A percentile compares a stretch with the other conserved stretches of the same genome.
These are phyloP conservation scores for Polietes domitor DNA, from an alignment of 2,888 invertebrate genomes.

Conservation along the genomic window DNA sequence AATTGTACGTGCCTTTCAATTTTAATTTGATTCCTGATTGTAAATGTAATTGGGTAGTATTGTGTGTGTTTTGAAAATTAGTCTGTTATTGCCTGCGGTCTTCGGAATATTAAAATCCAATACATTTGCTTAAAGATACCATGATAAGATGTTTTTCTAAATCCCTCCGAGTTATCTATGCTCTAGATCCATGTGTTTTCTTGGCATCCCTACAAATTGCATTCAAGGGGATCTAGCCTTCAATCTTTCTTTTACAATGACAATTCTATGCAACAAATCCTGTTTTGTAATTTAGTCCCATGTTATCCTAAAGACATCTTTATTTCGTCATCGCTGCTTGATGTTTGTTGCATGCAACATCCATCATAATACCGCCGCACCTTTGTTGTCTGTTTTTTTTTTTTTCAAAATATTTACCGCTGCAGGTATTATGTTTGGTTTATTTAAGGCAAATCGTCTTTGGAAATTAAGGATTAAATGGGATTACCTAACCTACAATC, in stretches of 20 bases:
- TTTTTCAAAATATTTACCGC: slow-evolving; percentile 51
- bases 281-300: slow-evolving; percentile 42
- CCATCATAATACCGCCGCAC: neutral
- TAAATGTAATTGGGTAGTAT: too few relatives aligned
- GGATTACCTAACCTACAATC: slow-evolving; percentile 61
- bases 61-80: too few relatives aligned
- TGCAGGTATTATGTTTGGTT: slow-evolving; percentile 40
- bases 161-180: neutral
- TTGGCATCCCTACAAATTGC: neutral
- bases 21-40: too few relatives aligned
- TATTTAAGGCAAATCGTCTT: slow-evolving; percentile 55
- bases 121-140: neutral
- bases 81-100: too few relatives aligned
- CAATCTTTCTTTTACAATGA: slow-evolving; percentile 1
- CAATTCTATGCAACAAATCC: slow-evolving; percentile 7
- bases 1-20: too few relatives aligned
- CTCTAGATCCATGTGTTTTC: neutral
- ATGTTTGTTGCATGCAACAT: slow-evolving; percentile 13
- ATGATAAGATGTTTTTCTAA: neutral
- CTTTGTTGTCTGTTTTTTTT: neutral
- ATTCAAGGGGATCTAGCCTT: neutral
- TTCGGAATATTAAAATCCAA: slow-evolving; percentile 11
- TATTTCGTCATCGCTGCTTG: slow-evolving; percentile 16
- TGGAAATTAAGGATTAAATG: slow-evolving; percentile 66
- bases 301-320: slow-evolving; percentile 55